Conservation (phyloP, 2,888 invertebrate genomes). For the Pseudococcus jackbeardsleyi region DNA sequence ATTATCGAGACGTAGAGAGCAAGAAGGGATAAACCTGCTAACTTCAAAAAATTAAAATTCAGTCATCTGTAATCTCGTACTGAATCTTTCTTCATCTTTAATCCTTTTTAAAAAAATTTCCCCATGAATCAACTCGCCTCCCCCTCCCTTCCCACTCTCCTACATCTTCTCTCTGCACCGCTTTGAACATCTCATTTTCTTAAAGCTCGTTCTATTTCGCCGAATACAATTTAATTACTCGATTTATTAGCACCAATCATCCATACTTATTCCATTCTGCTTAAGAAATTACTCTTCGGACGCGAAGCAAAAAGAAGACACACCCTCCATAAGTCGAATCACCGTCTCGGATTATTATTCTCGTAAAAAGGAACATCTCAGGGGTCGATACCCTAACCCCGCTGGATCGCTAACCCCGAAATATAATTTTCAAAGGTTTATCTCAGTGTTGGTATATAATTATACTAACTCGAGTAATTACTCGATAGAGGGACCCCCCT, state of each 20-base stretch:
- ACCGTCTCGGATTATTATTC: neutral
- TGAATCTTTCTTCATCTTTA: no score
- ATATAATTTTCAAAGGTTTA: conserved; percentile 5
- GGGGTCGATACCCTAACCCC: neutral
- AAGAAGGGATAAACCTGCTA: no score
- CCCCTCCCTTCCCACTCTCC: no score
- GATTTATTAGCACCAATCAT: neutral
- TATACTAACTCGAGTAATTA: conserved; percentile 18
- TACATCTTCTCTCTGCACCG: no score
- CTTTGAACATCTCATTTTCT: no score
- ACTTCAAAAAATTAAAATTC: no score
- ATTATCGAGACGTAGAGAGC: no score
- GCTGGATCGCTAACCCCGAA: conserved; percentile 3
- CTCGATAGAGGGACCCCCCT: neutral
- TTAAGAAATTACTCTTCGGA: neutral
- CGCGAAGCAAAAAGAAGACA: neutral
- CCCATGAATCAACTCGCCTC: no score
- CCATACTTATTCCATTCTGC: neutral
- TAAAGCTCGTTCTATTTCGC: no score
- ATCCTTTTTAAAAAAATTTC: no score
- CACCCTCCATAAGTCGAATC: neutral
- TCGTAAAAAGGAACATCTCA: neutral
- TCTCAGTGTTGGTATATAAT: neutral
- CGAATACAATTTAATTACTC: neutral
- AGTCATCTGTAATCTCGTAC: no score